These are phyloP conservation scores for Agrochola lychnidis DNA, from an alignment of 2,888 invertebrate species.

Conservation along the genomic window DNA sequence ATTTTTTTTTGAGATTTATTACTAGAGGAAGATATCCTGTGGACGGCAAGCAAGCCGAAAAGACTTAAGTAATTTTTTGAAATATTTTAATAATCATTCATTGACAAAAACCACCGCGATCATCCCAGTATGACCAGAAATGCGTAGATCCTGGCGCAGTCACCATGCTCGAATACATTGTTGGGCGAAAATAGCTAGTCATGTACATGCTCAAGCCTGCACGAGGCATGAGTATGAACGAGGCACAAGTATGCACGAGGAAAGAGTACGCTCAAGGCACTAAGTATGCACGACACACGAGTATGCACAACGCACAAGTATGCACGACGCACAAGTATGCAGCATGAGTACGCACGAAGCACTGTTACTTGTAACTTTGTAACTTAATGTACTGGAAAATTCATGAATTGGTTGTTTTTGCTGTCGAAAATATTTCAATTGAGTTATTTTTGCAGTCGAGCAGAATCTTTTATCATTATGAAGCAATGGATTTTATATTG, in stretches of 20 bases:
- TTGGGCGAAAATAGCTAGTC: background rate
- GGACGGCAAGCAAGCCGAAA: background rate
- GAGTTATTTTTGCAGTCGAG: no score
- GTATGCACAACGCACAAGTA: background rate
- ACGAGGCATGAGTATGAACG: background rate
- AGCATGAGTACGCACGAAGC: no score
- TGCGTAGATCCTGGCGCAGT: background rate
- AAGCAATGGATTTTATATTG: background rate
- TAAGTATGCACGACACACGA: background rate
- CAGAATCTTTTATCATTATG: background rate
- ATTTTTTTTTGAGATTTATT: background rate
- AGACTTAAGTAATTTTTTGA: background rate
- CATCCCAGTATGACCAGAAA: background rate
- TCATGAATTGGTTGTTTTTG: background rate
- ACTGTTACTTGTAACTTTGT: no score
- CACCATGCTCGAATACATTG: background rate
- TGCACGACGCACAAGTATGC: no score
- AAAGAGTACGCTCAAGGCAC: background rate
- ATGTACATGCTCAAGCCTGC: no score
- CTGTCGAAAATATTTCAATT: background rate
- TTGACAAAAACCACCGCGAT: no score
- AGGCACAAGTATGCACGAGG: background rate
- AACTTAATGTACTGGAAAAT: no score
- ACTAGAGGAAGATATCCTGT: background rate
- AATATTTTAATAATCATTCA: no score